Percentiles rank a stretch among this genome's conserved stretches.
Evolutionary conservation across 2,888 invertebrate genomes (phyloP).

Genomic region (Lypha dubia): DNA sequence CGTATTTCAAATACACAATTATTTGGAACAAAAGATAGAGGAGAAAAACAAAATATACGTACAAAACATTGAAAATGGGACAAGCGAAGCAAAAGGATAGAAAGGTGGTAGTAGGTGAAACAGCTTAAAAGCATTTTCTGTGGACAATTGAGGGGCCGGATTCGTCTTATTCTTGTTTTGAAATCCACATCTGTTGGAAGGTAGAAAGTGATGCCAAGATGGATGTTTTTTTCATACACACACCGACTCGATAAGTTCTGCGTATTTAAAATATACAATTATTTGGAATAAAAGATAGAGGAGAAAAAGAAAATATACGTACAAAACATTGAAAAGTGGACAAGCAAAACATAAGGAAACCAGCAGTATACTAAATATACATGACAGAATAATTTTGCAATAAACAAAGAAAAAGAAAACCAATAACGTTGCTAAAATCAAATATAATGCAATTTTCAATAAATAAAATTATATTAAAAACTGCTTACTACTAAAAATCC

Average conservation of each 20-base stretch:
- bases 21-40: too few relatives aligned
- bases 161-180: too few relatives aligned
- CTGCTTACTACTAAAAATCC: constrained; percentile 2
- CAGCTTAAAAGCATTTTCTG: too few relatives aligned
- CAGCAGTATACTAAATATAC: constrained; percentile 3
- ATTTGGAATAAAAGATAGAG: constrained; percentile 40
- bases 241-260: too few relatives aligned
- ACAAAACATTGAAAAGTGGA: constrained; percentile 36
- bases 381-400: constrained; percentile 68
- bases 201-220: too few relatives aligned
- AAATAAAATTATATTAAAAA: constrained; percentile 29
- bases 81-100: too few relatives aligned
- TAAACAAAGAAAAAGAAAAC: constrained; percentile 66
- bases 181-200: too few relatives aligned
- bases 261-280: too few relatives aligned
- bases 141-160: too few relatives aligned
- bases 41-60: too few relatives aligned
- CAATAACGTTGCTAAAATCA: constrained; percentile 61
- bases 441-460: constrained; percentile 58
- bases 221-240: too few relatives aligned
- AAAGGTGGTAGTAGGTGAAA: too few relatives aligned
- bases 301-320: constrained; percentile 36
- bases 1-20: constrained; percentile 56
- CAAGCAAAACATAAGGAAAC: constrained; percentile 48
- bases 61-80: constrained; percentile 36